Percentiles rank a stretch among this genome's conserved stretches.
phyloP scores from a whole-genome alignment of 1,140 invertebrate species.

The Formica selysi region DNA sequence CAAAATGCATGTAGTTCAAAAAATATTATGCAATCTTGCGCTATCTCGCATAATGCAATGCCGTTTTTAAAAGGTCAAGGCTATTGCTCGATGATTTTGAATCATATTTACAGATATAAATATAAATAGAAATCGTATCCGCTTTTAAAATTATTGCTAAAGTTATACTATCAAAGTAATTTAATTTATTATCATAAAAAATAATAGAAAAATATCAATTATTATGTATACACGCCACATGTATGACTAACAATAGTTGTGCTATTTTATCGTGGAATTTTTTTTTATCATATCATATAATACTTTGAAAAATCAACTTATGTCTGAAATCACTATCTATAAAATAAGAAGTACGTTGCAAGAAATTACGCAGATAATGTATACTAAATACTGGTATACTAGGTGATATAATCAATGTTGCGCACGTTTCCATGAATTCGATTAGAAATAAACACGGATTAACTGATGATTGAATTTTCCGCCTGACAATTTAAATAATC shows the following conservation, averaged over 20 bases:
- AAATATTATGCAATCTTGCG: neutral
- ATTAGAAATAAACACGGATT: constrained; percentile 30
- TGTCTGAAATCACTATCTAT: neutral
- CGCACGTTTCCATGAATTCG: neutral
- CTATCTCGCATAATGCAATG: neutral
- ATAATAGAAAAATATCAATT: no score
- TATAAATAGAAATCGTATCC: neutral
- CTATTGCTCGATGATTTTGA: neutral
- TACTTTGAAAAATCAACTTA: neutral
- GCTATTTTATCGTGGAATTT: neutral
- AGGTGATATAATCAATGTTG: neutral
- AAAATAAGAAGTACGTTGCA: neutral
- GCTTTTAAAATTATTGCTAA: neutral
- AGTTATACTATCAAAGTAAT: neutral
- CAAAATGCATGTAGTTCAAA: neutral
- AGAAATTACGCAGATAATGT: neutral
- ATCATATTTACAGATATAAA: neutral
- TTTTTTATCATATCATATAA: neutral
- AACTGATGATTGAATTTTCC: constrained; percentile 52
- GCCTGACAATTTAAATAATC: neutral
- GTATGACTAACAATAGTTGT: neutral
- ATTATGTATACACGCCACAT: neutral
- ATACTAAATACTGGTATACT: neutral
- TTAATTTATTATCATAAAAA: no score
- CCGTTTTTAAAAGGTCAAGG: constrained; percentile 7